Evolutionary conservation across 2,888 invertebrate genomes (phyloP).

Genomic region (Balanococcus diminutus): DNA sequence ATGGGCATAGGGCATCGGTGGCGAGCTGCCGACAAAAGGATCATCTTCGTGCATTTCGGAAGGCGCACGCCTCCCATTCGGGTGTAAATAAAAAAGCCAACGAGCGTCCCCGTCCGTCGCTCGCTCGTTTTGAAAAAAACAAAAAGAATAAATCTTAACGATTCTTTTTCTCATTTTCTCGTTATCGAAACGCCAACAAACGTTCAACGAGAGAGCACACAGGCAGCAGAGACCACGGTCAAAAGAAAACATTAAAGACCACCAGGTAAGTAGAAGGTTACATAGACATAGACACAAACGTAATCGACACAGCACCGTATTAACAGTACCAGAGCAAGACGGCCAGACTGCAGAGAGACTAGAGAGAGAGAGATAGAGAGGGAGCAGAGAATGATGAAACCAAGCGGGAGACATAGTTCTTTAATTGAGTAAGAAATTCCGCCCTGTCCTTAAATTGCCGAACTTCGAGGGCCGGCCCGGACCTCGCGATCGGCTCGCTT

Average conservation of each 20-base stretch:
- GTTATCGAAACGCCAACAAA: slow-evolving; percentile 38
- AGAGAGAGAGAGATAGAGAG: background rate
- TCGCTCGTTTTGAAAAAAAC: background rate
- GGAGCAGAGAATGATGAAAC: background rate
- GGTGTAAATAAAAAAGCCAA: background rate
- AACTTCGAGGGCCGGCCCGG: background rate
- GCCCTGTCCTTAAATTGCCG: background rate
- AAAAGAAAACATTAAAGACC: slow-evolving; percentile 46
- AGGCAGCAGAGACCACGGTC: background rate
- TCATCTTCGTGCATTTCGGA: background rate
- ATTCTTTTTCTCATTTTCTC: slow-evolving; percentile 47
- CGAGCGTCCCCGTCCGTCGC: no score
- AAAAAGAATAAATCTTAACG: slow-evolving; percentile 37
- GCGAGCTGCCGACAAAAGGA: background rate
- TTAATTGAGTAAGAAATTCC: slow-evolving; percentile 43
- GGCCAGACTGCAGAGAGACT: no score
- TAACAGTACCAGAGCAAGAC: background rate
- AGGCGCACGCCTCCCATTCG: background rate
- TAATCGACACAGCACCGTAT: slow-evolving; percentile 1
- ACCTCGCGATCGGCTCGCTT: background rate
- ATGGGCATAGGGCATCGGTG: background rate
- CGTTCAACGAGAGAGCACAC: background rate
- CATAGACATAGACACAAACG: background rate
- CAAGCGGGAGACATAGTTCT: slow-evolving; percentile 48
- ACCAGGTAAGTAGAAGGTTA: slow-evolving; percentile 44